Evolutionary conservation across 2,113 vertebrate genomes (phyloP).

Genomic region (Dicentrarchus labrax): DNA sequence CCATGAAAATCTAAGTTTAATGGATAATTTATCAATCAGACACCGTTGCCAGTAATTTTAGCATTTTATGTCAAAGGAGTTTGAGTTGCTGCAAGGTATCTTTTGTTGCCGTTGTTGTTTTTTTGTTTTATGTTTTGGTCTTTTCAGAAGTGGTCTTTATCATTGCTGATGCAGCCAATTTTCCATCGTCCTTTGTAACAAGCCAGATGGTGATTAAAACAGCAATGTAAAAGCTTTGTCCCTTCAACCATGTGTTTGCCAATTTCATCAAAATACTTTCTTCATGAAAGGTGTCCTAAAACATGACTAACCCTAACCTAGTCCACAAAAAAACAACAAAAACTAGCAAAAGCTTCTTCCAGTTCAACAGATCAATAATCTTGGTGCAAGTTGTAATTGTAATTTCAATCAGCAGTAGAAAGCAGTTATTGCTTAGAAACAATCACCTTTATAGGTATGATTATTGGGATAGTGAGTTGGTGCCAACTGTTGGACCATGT

Average conservation of each 20-base stretch:
- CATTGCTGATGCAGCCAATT: background rate
- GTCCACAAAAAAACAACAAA: background rate
- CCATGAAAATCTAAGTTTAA: background rate
- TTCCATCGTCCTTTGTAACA: slow-evolving; percentile 36
- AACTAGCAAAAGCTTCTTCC: too few relatives aligned
- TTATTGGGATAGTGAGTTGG: background rate
- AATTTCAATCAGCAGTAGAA: background rate
- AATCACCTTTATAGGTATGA: background rate
- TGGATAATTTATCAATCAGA: background rate
- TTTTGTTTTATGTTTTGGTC: background rate
- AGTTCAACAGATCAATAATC: background rate
- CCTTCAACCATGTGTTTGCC: background rate
- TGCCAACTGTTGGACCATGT: background rate
- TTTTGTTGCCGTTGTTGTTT: background rate
- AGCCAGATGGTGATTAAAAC: slow-evolving; percentile 43
- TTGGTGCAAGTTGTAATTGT: background rate
- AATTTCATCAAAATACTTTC: background rate
- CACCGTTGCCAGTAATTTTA: background rate
- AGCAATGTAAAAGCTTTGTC: background rate
- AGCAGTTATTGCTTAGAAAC: background rate
- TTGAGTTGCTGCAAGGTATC: background rate
- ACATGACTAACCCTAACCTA: background rate
- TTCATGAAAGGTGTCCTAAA: background rate
- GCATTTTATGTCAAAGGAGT: background rate
- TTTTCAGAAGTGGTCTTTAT: background rate